Percentiles rank a stretch among this genome's conserved stretches.
Evolutionary conservation across 64 coral and sea anemone species (phyloP).

Genomic region (Pocillopora verrucosa): DNA sequence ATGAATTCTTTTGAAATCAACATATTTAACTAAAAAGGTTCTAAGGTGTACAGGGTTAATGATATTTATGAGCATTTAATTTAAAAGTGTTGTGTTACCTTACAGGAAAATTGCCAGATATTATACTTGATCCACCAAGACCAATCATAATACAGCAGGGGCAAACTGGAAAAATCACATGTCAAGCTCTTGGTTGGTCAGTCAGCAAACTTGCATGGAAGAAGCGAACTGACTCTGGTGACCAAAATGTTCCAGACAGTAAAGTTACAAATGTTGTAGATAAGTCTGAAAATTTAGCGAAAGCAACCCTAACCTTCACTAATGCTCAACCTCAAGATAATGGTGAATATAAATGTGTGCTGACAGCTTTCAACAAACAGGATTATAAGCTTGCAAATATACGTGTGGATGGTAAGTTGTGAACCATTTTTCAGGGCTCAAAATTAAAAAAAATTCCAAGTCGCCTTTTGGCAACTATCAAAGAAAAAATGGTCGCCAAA

Average conservation of each 20-base stretch:
- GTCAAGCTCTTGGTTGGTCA: background rate
- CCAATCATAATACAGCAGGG: background rate
- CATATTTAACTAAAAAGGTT: too few species aligned
- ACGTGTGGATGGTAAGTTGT: slow-evolving; percentile 13
- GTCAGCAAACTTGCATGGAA: background rate
- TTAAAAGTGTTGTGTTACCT: background rate
- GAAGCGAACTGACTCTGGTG: background rate
- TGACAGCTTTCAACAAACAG: background rate
- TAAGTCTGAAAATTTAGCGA: background rate
- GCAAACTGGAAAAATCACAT: background rate
- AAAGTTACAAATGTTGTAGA: background rate
- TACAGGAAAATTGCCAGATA: background rate
- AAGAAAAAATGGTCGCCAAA: too few species aligned
- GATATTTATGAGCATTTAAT: background rate
- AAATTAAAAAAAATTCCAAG: background rate
- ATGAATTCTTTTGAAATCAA: too few species aligned
- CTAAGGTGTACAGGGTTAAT: too few species aligned
- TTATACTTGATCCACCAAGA: background rate
- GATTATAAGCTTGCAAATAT: background rate
- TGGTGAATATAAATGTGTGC: background rate
- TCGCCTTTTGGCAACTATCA: too few species aligned
- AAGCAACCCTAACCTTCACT: background rate
- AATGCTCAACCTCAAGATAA: slow-evolving; percentile 18
- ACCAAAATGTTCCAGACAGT: background rate
- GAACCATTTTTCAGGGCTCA: background rate